phyloP scores from a whole-genome alignment of 2,888 invertebrate genomes.

The Tachina grossa region DNA sequence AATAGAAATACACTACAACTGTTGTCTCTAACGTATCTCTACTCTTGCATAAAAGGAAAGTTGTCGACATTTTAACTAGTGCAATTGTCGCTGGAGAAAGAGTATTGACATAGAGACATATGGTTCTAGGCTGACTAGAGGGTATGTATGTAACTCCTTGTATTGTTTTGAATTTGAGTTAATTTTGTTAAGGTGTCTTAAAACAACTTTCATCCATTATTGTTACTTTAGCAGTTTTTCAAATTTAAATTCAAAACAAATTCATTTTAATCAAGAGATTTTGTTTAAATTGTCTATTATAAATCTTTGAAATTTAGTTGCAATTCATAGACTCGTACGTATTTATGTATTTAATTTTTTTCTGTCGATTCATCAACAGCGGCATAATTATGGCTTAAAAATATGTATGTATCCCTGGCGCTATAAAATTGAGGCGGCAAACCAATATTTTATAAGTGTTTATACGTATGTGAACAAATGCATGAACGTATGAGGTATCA shows the following conservation, averaged over 20 bases:
- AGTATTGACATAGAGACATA: too few relatives aligned
- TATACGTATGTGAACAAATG: constrained; percentile 18
- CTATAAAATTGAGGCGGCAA: constrained; percentile 67
- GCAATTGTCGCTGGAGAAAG: too few relatives aligned
- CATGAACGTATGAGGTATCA: constrained; percentile 22
- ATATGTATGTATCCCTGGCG: constrained; percentile 79
- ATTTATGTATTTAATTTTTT: not conserved
- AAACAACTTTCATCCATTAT: constrained; percentile 68
- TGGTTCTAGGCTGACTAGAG: too few relatives aligned
- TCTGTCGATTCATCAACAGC: constrained; percentile 74
- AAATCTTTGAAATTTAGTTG: constrained; percentile 47
- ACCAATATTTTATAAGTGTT: constrained; percentile 27
- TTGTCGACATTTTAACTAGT: too few relatives aligned
- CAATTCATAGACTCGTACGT: constrained; percentile 2
- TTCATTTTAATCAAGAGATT: constrained; percentile 34
- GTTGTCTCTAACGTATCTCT: too few relatives aligned
- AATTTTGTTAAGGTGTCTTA: constrained; percentile 29
- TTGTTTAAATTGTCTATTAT: constrained; percentile 33
- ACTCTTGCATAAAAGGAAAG: too few relatives aligned
- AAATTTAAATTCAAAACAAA: constrained; percentile 42
- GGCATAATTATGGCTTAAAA: constrained; percentile 78
- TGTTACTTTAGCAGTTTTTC: constrained; percentile 31
- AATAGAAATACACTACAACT: too few relatives aligned
- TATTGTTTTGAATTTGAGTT: constrained; percentile 21
- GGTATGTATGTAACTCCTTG: not conserved